Base-by-base conservation (phyloP, 1,140 invertebrate genomes). In the Achroia grisella region DNA sequence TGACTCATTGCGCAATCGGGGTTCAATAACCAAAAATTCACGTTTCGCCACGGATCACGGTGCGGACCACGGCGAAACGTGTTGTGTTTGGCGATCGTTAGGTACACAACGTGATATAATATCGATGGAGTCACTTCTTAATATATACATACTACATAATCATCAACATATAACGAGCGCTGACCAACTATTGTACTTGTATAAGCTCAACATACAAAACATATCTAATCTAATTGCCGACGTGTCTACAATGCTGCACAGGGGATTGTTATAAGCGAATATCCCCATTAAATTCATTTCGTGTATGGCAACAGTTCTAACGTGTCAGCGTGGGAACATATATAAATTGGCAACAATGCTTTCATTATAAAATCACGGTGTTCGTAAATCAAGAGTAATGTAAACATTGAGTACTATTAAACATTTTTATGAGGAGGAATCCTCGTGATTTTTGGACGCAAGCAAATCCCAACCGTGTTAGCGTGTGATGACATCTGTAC, bases 301-400 rank as follows among this genome's bases (percentile, higher is more conserved):
- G 17, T 23, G 17, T 23, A 23, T 23, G 17, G 6, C 6, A 23
- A 3, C 2, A 6, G 2, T 23, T 23, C 6, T 2, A 23, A 23
- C 17, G 17, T 23, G 17, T 23, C 17, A 23, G 17, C 17, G 17
- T 3, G 2, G 2, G 17, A 23, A 23, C 2, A 23, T 23, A n/a
- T n/a, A 23, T 23, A 23, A 23, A 23, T 23, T 23, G 17, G 17
- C 17, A 23, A 6, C 17, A 6, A 31, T n/a, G 4, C 14, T 28
- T 44, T 46, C 28, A 30, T 31, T 29, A 32, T 17, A 32, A 42
- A 32, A 17, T 29, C 13, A n/a, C 35, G 33, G 44, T 56, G 32
- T 50, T 45, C 45, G 55, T 69, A 66, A 62, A 71, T 57, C 57
- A 62, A 45, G 44, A 32, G 51, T 39, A 49, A 56, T 34, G 54